Evolutionary conservation across 2,888 invertebrate species (phyloP), one percentile per base, ranked within the genome.

Genomic region (Drosophila neutralis): DNA sequence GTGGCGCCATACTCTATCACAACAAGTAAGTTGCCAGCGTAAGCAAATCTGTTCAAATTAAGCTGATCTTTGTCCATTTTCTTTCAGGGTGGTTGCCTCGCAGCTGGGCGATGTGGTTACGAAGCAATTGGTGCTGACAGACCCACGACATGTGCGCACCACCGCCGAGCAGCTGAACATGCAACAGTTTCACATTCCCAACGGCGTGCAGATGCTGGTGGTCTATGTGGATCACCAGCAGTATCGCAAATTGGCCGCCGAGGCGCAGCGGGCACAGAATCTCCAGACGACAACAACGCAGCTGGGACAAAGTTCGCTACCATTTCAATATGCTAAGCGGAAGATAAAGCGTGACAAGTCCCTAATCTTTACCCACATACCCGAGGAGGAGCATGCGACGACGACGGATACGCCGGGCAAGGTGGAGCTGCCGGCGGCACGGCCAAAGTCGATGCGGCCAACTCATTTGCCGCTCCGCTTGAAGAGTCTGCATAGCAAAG

Each of bases 1-100:
- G 97, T 8, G 98, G 98, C 61, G 95, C 96, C 60, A 94, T 98
- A 66, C 94, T 98, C 70, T 98, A 97, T 91, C 97, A 98, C 92
- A 98, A 97, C 92, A 97, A 97, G 98, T 98, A 93, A 93, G 94
- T 91, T 15, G 7, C 11, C 5, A 7, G 15, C 1, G 2, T 8
- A 0, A 31, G 11, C 0, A 33, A 27, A 1, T 2, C 8, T 3
- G 3, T 7, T 21, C 10, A 0, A 38, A 18, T 51, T 0, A 1
- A n/a, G 6, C 57, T 61, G 51, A 49, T 49, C 31, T 8, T 5
- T 40, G 10, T 13, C 1, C 36, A 8, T 7, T 10, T 10, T 4
- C 24, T 48, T 13, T 10, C 4, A 97, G 97, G 93, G 96, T 97
- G 82, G 95, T 97, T 56, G 96, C 96, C 42, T 96, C 97, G 0